A percentile compares a stretch with the other conserved stretches of the same genome.
These are phyloP conservation scores for Perdita meconis DNA, from an alignment of 2,888 invertebrate genomes.

Conservation along the genomic window DNA sequence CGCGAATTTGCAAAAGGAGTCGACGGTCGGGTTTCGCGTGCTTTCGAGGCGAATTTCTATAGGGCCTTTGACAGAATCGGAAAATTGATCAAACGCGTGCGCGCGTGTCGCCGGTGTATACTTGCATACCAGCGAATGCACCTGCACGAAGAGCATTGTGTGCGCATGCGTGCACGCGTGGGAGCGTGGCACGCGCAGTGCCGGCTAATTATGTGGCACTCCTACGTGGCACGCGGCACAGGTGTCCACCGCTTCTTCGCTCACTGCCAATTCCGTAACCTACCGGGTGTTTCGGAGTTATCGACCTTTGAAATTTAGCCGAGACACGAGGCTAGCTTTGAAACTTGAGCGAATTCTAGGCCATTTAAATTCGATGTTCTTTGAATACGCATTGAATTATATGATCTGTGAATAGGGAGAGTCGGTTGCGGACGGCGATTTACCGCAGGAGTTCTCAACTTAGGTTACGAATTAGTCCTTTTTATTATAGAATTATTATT, in stretches of 20 bases:
- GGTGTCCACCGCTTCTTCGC: slow-evolving; percentile 74
- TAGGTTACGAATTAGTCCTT: too few relatives aligned
- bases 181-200: slow-evolving; percentile 69
- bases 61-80: not conserved
- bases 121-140: slow-evolving; percentile 26
- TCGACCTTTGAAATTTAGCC: slow-evolving; percentile 22
- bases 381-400: too few relatives aligned
- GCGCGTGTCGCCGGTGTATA: not conserved
- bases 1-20: slow-evolving; percentile 8
- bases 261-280: slow-evolving; percentile 74
- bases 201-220: slow-evolving; percentile 75
- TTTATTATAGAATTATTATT: too few relatives aligned
- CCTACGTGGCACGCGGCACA: slow-evolving; percentile 76
- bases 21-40: slow-evolving; percentile 10
- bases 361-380: too few relatives aligned
- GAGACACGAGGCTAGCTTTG: not conserved
- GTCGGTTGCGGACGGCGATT: too few relatives aligned
- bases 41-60: not conserved
- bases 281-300: slow-evolving; percentile 64
- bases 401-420: too few relatives aligned
- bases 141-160: slow-evolving; percentile 35
- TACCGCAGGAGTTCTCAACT: too few relatives aligned
- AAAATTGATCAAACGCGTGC: not conserved
- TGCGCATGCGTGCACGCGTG: slow-evolving; percentile 55
- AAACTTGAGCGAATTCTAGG: not conserved